Base-by-base conservation (phyloP, 2,888 invertebrate genomes). In the Minunthozetes semirufus region DNA sequence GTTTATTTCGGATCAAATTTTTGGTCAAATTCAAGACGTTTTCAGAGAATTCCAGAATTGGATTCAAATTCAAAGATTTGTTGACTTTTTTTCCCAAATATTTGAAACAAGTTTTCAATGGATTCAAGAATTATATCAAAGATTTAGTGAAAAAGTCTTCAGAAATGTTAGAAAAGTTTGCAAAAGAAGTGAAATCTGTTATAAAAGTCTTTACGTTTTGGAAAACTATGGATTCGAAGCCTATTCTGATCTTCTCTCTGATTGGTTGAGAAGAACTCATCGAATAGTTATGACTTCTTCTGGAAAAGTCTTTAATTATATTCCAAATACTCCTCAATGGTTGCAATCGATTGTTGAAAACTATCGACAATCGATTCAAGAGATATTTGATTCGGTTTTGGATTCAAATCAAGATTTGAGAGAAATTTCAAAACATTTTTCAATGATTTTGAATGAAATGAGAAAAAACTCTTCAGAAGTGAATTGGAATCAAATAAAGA, bases 201-300 rank as follows among this genome's bases (percentile, higher is more conserved):
- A 19, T 22, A 33, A 46, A 27, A 19, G 25, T 22, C 2, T 68
- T 15, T 46, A 74, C n/a, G 50, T 50, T 8, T 6, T 46, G 11
- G 46, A 74, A 17, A 74, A 72, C 27, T 33, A 29, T n/a, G 74
- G 68, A 9, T 11, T 53, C 19, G 33, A 38, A 22, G 29, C 46
- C 2, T 9, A 19, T 1, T 17, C 27, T 29, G 29, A 15, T 1
- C 13, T n/a, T n/a, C 15, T 25, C 9, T 53, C 50, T n/a, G 38
- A 42, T 8, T 66, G 29, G 68, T 42, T 74, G 25, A n/a, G 48
- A 17, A 15, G 27, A 22, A 68, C 74, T 3, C 74, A 74, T 22
- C 48, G 68, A 33, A 3, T 74, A 5, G 74, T 66, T 42, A 2
- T 61, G 9, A 48, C 22, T 8, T 27, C 33, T 13, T 25, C 33